Percentiles rank a stretch among this genome's conserved stretches.
These are phyloP conservation scores for Drosophila arawakana DNA, from an alignment of 1,140 invertebrate species.

Conservation along the genomic window DNA sequence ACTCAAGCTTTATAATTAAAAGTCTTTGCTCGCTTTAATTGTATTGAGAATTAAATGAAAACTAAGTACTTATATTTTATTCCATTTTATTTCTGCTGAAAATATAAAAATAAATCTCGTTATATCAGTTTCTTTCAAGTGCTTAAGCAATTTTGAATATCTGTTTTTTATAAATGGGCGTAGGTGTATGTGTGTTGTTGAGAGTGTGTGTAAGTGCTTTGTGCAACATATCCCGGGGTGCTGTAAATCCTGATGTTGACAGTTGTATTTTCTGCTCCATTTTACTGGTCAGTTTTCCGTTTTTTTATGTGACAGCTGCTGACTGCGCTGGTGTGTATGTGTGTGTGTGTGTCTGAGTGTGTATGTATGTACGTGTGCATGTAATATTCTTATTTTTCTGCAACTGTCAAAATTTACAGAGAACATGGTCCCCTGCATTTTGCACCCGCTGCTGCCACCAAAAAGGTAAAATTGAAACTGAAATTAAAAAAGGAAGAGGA, in stretches of 20 bases:
- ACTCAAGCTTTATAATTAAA: no score
- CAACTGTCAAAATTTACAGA: slow-evolving; percentile 57
- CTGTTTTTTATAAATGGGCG: not conserved
- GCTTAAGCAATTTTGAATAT: no score
- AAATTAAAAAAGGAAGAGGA: slow-evolving; percentile 52
- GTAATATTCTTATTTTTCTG: slow-evolving; percentile 43
- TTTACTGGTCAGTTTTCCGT: slow-evolving; percentile 37
- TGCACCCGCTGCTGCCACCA: slow-evolving; percentile 8
- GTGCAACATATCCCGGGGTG: slow-evolving; percentile 32
- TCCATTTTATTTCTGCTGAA: no score
- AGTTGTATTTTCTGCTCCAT: slow-evolving; percentile 53
- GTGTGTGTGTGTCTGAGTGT: slow-evolving; percentile 8
- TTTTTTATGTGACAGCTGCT: slow-evolving; percentile 30
- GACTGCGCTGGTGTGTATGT: not conserved
- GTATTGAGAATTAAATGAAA: no score
- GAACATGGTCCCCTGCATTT: slow-evolving; percentile 4
- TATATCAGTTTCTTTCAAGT: no score
- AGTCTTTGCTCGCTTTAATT: no score
- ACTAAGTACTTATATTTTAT: no score
- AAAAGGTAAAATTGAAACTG: slow-evolving; percentile 52
- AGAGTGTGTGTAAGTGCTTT: slow-evolving; percentile 9
- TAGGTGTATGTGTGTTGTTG: not conserved
- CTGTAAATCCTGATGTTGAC: slow-evolving; percentile 54
- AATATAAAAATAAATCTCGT: no score
- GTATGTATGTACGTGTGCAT: slow-evolving; percentile 13